A percentile compares a stretch with the other conserved stretches of the same genome.
phyloP scores from a whole-genome alignment of 2,888 invertebrate genomes.

The Patella ulyssiponensis region DNA sequence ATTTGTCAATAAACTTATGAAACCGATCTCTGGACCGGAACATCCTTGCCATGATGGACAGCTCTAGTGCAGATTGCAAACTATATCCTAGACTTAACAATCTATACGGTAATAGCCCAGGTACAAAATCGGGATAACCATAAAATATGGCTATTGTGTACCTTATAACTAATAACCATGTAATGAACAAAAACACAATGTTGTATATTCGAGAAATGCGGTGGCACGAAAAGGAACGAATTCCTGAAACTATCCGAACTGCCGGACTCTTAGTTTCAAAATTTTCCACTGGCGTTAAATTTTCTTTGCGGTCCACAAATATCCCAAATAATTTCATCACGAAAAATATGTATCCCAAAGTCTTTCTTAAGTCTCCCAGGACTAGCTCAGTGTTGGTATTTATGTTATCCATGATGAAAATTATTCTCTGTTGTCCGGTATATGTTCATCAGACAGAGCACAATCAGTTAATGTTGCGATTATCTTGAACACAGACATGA shows the following conservation, averaged over 20 bases:
- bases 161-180: background rate
- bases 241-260: too few species aligned
- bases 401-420: too few species aligned
- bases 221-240: too few species aligned
- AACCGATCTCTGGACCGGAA: background rate
- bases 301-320: background rate
- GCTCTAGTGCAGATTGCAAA: background rate
- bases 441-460: too few species aligned
- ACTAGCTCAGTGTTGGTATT: background rate
- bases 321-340: background rate
- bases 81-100: background rate
- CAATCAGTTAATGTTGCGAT: too few species aligned
- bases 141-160: background rate
- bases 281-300: too few species aligned
- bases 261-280: too few species aligned
- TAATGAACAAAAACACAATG: background rate
- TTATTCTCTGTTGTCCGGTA: too few species aligned
- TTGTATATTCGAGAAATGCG: background rate
- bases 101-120: background rate
- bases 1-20: background rate
- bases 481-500: too few species aligned
- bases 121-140: background rate
- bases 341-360: background rate
- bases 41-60: background rate
- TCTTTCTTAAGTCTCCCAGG: background rate